Evolutionary conservation across 2,888 invertebrate genomes (phyloP).

Genomic region (Netelia inedita): DNA sequence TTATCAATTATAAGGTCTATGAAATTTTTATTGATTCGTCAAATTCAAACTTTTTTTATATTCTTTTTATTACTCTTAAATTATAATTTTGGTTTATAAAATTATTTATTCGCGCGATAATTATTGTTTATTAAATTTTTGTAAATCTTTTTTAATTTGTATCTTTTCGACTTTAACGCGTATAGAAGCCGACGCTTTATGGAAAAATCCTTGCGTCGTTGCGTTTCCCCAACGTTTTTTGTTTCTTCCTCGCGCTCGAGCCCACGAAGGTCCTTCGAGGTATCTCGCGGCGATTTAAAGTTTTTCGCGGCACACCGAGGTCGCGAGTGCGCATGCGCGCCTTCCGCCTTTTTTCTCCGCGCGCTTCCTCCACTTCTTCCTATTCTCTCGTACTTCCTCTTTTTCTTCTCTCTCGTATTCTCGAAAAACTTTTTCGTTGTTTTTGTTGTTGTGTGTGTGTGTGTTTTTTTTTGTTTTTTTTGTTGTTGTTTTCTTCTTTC

Average conservation of each 20-base stretch:
- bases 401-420: conserved; percentile 17
- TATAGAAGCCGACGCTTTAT: no score
- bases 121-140: no score
- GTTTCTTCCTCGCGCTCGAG: neutral
- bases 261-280: conserved; percentile 27
- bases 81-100: no score
- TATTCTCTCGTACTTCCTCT: neutral
- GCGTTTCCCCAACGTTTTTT: neutral
- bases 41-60: no score
- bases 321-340: neutral
- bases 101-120: no score
- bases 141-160: no score
- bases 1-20: no score
- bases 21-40: no score
- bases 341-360: conserved; percentile 25
- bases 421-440: neutral
- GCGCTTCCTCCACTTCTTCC: conserved; percentile 20
- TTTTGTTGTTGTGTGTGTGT: conserved; percentile 9
- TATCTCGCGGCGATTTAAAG: conserved; percentile 25
- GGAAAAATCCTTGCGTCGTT: no score
- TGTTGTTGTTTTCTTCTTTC: conserved; percentile 11
- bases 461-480: neutral
- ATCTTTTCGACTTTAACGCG: no score
- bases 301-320: conserved; percentile 38
- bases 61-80: no score